Evolutionary conservation across 1,140 invertebrate species (phyloP).

Genomic region (Epicauta chinensis): DNA sequence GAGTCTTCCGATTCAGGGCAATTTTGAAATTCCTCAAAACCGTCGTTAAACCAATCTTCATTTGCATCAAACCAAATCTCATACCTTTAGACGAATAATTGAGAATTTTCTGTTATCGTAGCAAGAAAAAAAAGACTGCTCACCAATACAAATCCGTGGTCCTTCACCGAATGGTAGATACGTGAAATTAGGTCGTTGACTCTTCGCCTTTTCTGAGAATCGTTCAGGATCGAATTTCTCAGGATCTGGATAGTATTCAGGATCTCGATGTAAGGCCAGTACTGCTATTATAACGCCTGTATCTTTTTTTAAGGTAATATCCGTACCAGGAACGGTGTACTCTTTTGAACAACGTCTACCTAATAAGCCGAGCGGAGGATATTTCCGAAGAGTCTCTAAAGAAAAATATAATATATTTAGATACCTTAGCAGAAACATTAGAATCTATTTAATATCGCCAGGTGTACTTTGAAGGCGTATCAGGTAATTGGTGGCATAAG

Average conservation of each 20-base stretch:
- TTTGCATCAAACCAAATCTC: conserved; percentile 44
- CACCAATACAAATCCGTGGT: too few species aligned
- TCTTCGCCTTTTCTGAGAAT: conserved; percentile 49
- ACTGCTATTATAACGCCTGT: conserved; percentile 53
- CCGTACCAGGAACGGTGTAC: conserved; percentile 37
- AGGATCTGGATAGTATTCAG: conserved; percentile 55
- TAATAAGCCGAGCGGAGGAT: conserved; percentile 45
- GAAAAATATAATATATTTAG: conserved; percentile 9
- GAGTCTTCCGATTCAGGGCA: conserved; percentile 2
- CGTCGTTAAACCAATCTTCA: conserved; percentile 43
- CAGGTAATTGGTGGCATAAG: too few species aligned
- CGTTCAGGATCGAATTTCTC: conserved; percentile 61
- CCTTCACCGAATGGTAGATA: conserved; percentile 54
- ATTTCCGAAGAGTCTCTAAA: conserved; percentile 52
- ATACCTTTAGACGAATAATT: conserved; percentile 46
- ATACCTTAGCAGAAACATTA: neutral
- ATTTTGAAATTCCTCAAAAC: conserved; percentile 41
- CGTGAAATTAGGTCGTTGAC: conserved; percentile 31
- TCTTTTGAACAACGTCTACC: conserved; percentile 48
- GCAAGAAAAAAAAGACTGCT: too few species aligned
- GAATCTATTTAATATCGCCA: conserved; percentile 41
- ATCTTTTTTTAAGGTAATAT: conserved; percentile 48
- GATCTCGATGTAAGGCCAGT: conserved; percentile 55
- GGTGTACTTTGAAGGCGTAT: too few species aligned
- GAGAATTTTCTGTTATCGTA: too few species aligned